Conservation (phyloP, 2,797 vertebrate species). For the Acanthornis magna region DNA sequence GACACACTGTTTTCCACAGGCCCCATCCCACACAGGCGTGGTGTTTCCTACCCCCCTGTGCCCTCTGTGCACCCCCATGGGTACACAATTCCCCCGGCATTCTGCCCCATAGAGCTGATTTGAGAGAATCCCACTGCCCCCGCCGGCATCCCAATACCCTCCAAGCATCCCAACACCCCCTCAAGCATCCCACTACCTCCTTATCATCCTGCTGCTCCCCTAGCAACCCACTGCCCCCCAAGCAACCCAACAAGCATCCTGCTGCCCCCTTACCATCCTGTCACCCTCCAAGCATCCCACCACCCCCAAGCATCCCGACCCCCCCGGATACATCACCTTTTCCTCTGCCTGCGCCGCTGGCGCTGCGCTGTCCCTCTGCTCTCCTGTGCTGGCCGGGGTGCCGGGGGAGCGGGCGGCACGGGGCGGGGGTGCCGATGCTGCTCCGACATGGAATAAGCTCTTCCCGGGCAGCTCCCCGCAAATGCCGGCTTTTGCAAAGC, state of each 20-base stretch:
- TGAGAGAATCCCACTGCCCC: accelerated
- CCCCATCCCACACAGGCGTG: accelerated
- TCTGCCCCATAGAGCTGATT: background rate
- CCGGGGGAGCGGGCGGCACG: background rate
- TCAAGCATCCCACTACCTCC: background rate
- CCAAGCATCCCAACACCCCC: background rate
- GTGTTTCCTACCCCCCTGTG: background rate
- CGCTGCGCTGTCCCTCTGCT: background rate
- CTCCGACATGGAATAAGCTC: conserved; percentile 60
- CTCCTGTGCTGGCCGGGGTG: background rate
- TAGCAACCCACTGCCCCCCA: background rate
- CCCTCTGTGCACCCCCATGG: accelerated
- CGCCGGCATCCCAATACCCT: background rate
- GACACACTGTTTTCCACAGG: accelerated
- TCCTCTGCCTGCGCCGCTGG: background rate
- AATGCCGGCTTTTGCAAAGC: background rate
- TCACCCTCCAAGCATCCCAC: background rate
- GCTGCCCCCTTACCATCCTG: background rate
- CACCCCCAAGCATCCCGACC: accelerated
- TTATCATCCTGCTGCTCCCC: background rate
- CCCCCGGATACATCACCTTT: conserved; percentile 7
- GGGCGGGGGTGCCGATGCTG: background rate
- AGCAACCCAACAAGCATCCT: background rate
- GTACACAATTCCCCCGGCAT: accelerated
- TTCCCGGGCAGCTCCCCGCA: background rate